These are phyloP conservation scores for Hydrochoerus hydrochaeris DNA, from an alignment of 2,113 vertebrate species.

Conservation along the genomic window DNA sequence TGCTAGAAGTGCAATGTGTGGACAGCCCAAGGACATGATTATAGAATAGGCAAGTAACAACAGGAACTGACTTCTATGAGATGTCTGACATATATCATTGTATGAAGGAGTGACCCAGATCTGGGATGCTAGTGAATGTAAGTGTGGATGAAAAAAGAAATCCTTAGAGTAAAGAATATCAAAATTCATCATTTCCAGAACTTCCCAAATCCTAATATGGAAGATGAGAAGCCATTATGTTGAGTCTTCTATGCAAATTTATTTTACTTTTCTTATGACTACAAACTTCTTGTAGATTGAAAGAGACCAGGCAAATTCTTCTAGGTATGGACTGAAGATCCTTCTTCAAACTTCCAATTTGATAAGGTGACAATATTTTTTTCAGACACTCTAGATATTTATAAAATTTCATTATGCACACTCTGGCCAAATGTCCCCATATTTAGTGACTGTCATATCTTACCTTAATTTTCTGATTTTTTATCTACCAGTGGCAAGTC, in stretches of 20 bases:
- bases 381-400: constrained; percentile 58
- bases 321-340: not conserved
- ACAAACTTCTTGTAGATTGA: not conserved
- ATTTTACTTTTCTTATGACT: not conserved
- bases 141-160: not conserved
- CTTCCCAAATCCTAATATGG: not conserved
- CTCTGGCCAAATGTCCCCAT: constrained; percentile 52
- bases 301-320: not conserved
- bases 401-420: constrained; percentile 66
- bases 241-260: not conserved
- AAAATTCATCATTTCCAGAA: not conserved
- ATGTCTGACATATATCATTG: not conserved
- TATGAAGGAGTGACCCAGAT: not conserved
- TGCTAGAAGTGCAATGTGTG: not conserved
- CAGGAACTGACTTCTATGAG: not conserved
- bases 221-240: not conserved
- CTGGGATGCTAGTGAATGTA: not conserved
- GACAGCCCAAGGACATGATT: not conserved
- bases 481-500: constrained; percentile 73
- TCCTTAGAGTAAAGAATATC: not conserved
- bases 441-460: constrained; percentile 67
- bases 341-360: constrained; percentile 16
- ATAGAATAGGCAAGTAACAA: not conserved
- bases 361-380: constrained; percentile 49
- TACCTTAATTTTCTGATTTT: constrained; percentile 70